A percentile compares a stretch with the other conserved stretches of the same genome.
These are phyloP conservation scores for Cololabis saira DNA, from an alignment of 2,113 vertebrate species.

Conservation along the genomic window DNA sequence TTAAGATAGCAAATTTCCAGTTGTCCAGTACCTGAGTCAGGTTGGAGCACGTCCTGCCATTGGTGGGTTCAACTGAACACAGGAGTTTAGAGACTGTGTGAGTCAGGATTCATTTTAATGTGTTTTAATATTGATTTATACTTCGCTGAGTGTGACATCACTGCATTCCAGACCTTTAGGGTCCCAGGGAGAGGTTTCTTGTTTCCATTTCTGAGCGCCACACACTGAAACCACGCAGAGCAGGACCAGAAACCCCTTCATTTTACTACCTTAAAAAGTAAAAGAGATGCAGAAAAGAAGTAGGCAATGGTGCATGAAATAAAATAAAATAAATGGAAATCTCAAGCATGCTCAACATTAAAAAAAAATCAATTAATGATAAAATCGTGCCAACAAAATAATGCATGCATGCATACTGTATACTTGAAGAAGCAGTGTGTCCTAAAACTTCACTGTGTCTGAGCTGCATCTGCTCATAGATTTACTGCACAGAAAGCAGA, in stretches of 20 bases:
- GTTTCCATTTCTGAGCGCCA: slow-evolving; percentile 67
- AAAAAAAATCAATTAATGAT: too few species aligned
- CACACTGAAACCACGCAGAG: slow-evolving; percentile 67
- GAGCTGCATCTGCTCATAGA: too few species aligned
- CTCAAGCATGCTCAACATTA: too few species aligned
- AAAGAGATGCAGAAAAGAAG: background rate
- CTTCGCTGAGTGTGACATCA: background rate
- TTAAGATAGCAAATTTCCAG: slow-evolving; percentile 90
- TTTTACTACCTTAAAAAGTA: slow-evolving; percentile 40
- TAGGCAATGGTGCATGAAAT: background rate
- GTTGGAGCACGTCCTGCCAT: slow-evolving; percentile 84
- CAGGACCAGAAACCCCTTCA: slow-evolving; percentile 58
- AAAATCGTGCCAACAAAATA: too few species aligned
- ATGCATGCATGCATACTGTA: too few species aligned
- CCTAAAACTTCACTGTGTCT: too few species aligned
- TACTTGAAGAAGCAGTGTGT: too few species aligned
- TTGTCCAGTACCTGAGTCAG: slow-evolving; percentile 90
- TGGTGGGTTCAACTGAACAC: slow-evolving; percentile 58
- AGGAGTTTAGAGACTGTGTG: background rate
- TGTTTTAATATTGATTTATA: background rate
- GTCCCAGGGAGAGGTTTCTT: slow-evolving; percentile 50
- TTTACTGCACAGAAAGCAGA: too few species aligned
- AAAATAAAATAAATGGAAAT: background rate
- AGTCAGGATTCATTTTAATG: background rate
- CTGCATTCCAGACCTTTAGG: slow-evolving; percentile 49